Base-by-base conservation (phyloP, 2,888 invertebrate genomes). In the Hirtodrosophila duncani region DNA sequence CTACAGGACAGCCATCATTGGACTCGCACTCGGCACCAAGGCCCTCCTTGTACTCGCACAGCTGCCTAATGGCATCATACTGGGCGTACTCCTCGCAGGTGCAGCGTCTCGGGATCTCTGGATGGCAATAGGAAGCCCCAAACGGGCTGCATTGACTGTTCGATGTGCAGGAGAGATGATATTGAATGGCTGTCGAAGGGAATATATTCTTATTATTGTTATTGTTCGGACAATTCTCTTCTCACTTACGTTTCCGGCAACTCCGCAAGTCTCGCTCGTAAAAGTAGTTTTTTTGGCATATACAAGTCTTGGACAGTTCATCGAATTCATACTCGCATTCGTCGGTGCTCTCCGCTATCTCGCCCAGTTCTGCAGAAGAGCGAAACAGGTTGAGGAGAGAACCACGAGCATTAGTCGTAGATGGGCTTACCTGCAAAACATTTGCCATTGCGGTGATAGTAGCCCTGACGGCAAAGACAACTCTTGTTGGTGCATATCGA, bases 141-240 rank as follows among this genome's bases (percentile, higher is more conserved):
- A 77, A 87, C 3, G 87, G 86, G 66, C 86, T 85, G 48, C 87
- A 87, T 61, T 87, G 87, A 52, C 83, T 85, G 60, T 83, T 79
- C 49, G 82, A 83, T 10, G 83, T 83, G 60, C 87, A 87, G 11
- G 85, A 82, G 43, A 83, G 63, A 20, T 83, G 79, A 61, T 72
- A 82, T 62, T 81, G 82, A 46, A 82, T 82, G 16, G 84, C 83
- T 83, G 62, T 41, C 4, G 4, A 16, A 13, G 9, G 0, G 9
- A 5, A 31, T 3, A 21, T 46, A 45, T 17, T 9, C 5, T 11
- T 4, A 8, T 20, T 3, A 17, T 14, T 6, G 13, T 24, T 8
- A 1, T 1, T 6, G 5, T 1, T 14, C 0, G 6, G 3, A 6
- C 4, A 6, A 13, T 11, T 3, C 4, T 0, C 3, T 1, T 13